Evolutionary conservation across 2,888 invertebrate genomes (phyloP), one percentile per base, ranked within the genome.

Genomic region (Dicycla oo): DNA sequence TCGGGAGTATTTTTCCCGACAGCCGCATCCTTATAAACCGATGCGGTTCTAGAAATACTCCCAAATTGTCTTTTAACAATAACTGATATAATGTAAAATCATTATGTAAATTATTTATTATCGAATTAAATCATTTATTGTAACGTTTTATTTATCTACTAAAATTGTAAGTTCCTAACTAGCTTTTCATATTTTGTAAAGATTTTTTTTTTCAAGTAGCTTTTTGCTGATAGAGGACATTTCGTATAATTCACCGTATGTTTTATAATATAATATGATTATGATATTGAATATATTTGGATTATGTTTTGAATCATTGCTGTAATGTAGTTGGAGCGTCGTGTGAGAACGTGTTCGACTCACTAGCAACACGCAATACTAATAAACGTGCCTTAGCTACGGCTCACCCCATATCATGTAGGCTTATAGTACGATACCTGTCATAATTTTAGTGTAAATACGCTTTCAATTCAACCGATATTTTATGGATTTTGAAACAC

Each of bases 401-500:
- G 94, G 93, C 94, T 93, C 92, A 91, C 90, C 93, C 94, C 95
- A 95, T 95, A 96, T 95, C 95, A 94, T 87, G 88, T 94, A 95
- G 93, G 92, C 93, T 90, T 93, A 90, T 89, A 90, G 91, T 91
- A 90, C 93, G 90, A 92, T 94, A 94, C 93, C 93, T 94, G 95
- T 94, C 93, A 91, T 93, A 93, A 94, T 92, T 91, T 89, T 94
- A 94, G 93, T 95, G 95, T 95, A 95, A 94, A 95, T 96, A 96
- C 93, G 93, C 95, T 94, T 96, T 94, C 88, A 93, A 94, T 94
- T 94, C 94, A 94, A 94, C 93, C 94, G 94, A 95, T 96, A 96
- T 95, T 96, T 94, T 96, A 96, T 96, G 95, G 94, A 95, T 94
- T 95, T 94, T 95, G 93, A 96, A 94, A 93, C 94, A 94, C 94